Conservation (phyloP, 2,113 vertebrate genomes). For the Trachemys scripta region DNA sequence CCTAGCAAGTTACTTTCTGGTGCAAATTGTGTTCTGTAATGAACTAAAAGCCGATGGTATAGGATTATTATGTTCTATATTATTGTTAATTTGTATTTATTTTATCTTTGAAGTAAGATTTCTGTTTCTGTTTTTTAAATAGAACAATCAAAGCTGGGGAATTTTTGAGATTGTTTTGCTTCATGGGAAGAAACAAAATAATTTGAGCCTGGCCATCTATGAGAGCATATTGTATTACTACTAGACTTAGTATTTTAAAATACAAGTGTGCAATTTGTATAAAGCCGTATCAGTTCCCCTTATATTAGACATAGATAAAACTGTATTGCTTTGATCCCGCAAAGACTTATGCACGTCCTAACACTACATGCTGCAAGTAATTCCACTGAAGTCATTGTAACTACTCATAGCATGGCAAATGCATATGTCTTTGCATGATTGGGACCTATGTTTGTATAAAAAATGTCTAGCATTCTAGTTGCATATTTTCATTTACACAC, state of each 20-base stretch:
- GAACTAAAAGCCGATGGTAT: conserved; percentile 16
- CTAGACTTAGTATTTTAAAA: background rate
- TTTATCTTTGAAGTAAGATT: background rate
- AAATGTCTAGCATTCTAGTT: background rate
- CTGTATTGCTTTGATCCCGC: background rate
- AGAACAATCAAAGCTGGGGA: conserved; percentile 25
- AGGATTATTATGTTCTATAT: background rate
- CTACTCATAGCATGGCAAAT: background rate
- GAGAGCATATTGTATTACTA: background rate
- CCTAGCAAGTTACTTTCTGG: background rate
- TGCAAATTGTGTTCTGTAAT: conserved; percentile 32
- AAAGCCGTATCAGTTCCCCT: conserved; percentile 10
- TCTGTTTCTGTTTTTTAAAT: conserved; percentile 26
- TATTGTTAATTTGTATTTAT: background rate
- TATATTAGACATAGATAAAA: background rate
- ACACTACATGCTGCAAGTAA: background rate
- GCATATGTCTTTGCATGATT: background rate
- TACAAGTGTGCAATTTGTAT: background rate
- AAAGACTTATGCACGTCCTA: background rate
- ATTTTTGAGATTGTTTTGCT: background rate
- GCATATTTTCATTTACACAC: background rate
- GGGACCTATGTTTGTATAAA: background rate
- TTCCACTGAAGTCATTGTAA: background rate
- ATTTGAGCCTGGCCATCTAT: background rate
- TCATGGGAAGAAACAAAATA: background rate